These are phyloP conservation scores for Agapetus fuscipes DNA, from an alignment of 2,888 invertebrate species.

Conservation along the genomic window DNA sequence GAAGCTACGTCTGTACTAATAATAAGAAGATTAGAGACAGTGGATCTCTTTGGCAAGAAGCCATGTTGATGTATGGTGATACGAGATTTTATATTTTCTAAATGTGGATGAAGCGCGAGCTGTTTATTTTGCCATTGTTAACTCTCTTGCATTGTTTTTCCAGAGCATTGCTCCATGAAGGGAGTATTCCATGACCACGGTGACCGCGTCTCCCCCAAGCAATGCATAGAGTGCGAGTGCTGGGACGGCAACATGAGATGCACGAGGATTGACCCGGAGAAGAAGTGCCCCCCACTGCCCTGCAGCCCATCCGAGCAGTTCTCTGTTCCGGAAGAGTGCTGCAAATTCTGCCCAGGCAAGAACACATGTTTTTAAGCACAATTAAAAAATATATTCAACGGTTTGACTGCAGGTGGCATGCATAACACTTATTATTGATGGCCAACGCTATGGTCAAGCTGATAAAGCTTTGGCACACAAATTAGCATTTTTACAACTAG, in stretches of 20 bases:
- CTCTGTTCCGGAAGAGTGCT: conserved; percentile 77
- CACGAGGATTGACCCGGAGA: conserved; percentile 59
- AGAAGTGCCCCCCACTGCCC: conserved; percentile 65
- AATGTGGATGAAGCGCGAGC: no score
- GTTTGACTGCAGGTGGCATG: no score
- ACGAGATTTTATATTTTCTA: no score
- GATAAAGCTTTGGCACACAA: no score
- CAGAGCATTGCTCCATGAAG: conserved; percentile 63
- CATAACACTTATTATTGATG: neutral
- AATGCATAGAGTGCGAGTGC: conserved; percentile 77
- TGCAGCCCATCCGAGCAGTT: conserved; percentile 72
- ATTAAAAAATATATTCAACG: neutral
- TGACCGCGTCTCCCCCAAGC: conserved; percentile 58
- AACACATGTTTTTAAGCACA: neutral
- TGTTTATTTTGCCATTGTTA: no score
- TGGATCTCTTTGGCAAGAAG: no score
- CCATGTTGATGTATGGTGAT: no score
- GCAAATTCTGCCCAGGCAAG: conserved; percentile 80
- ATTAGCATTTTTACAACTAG: no score
- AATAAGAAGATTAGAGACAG: no score
- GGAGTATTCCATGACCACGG: conserved; percentile 72
- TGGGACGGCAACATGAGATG: conserved; percentile 75
- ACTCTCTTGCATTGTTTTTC: conserved; percentile 22
- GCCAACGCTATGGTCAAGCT: neutral
- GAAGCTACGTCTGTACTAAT: no score